Conservation (phyloP, 1,140 invertebrate species). For the Psilanteris sp. region DNA sequence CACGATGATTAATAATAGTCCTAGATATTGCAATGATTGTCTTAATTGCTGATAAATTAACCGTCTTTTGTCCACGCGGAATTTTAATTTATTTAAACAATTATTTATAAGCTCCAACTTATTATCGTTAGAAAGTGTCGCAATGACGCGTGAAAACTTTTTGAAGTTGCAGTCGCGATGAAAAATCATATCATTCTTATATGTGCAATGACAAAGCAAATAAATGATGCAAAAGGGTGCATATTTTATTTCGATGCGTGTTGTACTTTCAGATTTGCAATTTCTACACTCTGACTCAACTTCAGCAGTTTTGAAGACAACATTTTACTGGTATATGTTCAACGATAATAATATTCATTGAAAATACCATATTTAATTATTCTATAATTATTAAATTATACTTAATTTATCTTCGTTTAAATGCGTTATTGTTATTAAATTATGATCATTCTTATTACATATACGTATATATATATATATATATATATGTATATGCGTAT, state of each 20-base stretch:
- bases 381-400: no score
- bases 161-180: not conserved
- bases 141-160: slow-evolving; percentile 10
- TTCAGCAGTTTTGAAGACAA: no score
- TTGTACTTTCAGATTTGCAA: slow-evolving; percentile 27
- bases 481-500: slow-evolving; percentile 17
- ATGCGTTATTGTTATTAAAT: no score
- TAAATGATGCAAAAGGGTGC: slow-evolving; percentile 55
- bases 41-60: slow-evolving; percentile 41
- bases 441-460: no score
- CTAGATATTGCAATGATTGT: slow-evolving; percentile 35
- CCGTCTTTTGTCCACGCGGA: slow-evolving; percentile 6
- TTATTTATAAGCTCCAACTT: no score
- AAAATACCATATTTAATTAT: no score
- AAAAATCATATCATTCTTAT: slow-evolving; percentile 33
- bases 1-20: slow-evolving; percentile 45
- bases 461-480: no score
- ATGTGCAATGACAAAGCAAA: slow-evolving; percentile 45
- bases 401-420: no score
- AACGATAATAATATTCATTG: no score
- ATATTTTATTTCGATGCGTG: slow-evolving; percentile 44
- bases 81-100: no score
- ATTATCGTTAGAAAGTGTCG: not conserved
- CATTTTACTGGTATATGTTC: no score
- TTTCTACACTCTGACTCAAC: slow-evolving; percentile 4